Percentiles rank a stretch among this genome's conserved stretches.
These are phyloP conservation scores for Schizopygopsis pylzovi DNA, from an alignment of 2,797 vertebrate species.

Conservation along the genomic window DNA sequence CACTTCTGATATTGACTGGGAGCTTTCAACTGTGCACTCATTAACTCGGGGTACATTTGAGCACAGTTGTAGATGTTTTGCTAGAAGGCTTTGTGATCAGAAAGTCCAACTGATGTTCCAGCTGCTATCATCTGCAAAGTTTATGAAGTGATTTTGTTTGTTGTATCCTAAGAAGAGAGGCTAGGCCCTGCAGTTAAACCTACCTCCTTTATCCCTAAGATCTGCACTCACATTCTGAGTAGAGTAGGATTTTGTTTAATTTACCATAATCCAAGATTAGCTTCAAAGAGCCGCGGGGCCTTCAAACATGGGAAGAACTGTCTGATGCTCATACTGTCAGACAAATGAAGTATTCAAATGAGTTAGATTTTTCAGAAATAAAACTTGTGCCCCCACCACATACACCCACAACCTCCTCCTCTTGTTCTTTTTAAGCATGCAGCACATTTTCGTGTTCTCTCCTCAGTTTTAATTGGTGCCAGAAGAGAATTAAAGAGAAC, in stretches of 20 bases:
- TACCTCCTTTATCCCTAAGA: constrained; percentile 28
- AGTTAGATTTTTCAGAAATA: constrained; percentile 18
- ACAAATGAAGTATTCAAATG: constrained; percentile 49
- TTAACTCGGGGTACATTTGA: neutral
- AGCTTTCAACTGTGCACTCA: constrained; percentile 8
- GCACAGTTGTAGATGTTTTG: neutral
- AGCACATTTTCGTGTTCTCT: constrained; percentile 48
- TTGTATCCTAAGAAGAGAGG: neutral
- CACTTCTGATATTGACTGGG: neutral
- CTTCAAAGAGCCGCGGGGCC: constrained; percentile 44
- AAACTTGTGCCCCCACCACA: constrained; percentile 2
- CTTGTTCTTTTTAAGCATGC: constrained; percentile 31
- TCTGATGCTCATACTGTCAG: constrained; percentile 39
- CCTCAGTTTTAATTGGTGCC: constrained; percentile 71
- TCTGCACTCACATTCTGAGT: constrained; percentile 24
- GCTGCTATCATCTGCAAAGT: neutral
- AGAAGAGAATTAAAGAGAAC: constrained; percentile 65
- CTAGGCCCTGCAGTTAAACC: constrained; percentile 15
- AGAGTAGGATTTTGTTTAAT: constrained; percentile 20
- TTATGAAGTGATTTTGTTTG: constrained; percentile 24
- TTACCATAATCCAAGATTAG: constrained; percentile 45
- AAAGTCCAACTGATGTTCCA: constrained; percentile 15
- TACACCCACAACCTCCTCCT: constrained; percentile 26
- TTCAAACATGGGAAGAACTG: constrained; percentile 41
- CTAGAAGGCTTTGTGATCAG: neutral